Conservation (phyloP, 2,113 vertebrate species). For the Panthera uncia region DNA sequence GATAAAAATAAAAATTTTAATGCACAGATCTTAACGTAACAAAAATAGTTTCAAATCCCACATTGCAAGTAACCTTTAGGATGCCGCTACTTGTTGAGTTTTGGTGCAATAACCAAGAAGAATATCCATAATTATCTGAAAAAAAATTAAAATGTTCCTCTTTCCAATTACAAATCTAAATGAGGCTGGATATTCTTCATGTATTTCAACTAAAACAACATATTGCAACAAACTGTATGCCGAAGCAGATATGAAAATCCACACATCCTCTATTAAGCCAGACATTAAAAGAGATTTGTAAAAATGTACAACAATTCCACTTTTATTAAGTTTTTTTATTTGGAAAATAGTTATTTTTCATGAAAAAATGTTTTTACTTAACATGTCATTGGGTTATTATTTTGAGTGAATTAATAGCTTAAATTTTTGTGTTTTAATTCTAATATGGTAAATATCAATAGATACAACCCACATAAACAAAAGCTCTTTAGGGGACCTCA, state of each 20-base stretch:
- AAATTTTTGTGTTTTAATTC: background rate
- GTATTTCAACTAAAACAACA: conserved; percentile 34
- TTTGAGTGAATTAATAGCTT: background rate
- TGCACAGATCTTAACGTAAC: background rate
- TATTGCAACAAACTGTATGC: background rate
- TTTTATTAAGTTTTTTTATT: background rate
- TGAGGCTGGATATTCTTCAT: background rate
- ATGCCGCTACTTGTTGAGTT: conserved; percentile 13
- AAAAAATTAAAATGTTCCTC: conserved; percentile 15
- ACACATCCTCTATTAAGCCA: background rate
- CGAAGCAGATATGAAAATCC: conserved; percentile 16
- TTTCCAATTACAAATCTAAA: background rate
- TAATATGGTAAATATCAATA: background rate
- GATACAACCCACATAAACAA: background rate
- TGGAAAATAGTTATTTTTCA: background rate
- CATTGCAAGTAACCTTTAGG: background rate
- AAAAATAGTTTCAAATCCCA: conserved; percentile 28
- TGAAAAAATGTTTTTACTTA: background rate
- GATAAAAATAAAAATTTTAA: background rate
- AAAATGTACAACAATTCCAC: conserved; percentile 8
- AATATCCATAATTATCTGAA: background rate
- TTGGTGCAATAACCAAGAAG: background rate
- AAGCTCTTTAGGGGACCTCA: background rate
- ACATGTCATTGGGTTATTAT: background rate
- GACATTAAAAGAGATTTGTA: background rate